These are phyloP conservation scores for Cataglyphis rosenhaueri DNA, from an alignment of 2,888 invertebrate species.

Conservation along the genomic window DNA sequence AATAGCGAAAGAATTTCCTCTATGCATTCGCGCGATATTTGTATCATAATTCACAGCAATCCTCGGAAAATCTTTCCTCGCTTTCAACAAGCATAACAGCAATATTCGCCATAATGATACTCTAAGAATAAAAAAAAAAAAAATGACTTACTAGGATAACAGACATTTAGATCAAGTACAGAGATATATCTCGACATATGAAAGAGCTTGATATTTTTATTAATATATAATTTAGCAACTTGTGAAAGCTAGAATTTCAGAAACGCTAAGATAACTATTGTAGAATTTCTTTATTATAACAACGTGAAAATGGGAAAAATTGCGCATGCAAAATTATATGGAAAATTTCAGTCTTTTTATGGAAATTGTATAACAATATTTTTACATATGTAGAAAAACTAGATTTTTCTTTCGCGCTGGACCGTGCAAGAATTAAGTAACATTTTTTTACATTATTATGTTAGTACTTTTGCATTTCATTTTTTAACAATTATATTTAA, in stretches of 20 bases:
- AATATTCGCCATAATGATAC: not conserved
- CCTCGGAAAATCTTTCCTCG: not conserved
- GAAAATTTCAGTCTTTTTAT: not conserved
- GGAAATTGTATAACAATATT: not conserved
- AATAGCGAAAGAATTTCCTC: constrained; percentile 20
- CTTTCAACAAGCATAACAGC: not conserved
- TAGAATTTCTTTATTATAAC: not conserved
- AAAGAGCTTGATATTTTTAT: not conserved
- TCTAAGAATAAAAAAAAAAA: not conserved
- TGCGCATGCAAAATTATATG: not conserved
- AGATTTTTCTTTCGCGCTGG: not conserved
- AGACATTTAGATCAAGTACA: not conserved
- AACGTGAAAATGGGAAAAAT: not conserved
- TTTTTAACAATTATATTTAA: not conserved
- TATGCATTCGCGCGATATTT: constrained; percentile 1
- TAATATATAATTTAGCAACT: not conserved
- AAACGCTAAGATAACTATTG: not conserved
- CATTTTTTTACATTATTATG: not conserved
- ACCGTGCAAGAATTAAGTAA: too few relatives aligned
- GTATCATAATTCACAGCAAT: constrained; percentile 1
- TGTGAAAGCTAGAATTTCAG: too few relatives aligned
- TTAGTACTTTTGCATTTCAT: not conserved
- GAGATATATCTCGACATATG: not conserved
- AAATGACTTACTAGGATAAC: not conserved
- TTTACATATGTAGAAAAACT: not conserved